Evolutionary conservation across 2,888 invertebrate genomes (phyloP), one percentile per base, ranked within the genome.

Genomic region (Mayetiola destructor): DNA sequence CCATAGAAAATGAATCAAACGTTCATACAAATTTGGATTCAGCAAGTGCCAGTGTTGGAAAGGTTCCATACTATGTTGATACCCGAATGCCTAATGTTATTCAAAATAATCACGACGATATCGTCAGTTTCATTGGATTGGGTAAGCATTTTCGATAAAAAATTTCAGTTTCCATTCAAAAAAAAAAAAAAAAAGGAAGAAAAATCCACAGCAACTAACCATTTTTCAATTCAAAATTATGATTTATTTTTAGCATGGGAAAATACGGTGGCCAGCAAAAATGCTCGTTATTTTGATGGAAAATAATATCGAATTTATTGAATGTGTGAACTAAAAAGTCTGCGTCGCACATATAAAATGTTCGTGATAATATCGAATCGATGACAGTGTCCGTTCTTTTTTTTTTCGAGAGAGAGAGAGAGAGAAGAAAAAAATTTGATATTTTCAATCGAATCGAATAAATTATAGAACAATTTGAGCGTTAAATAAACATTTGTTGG

Each of bases 221-320:
- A 23, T 48, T 23, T 23, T 21, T 14, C 14, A 14, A 48, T 48
- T 14, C 32, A 32, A 23, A 8, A 48, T 23, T 30, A 23, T 48
- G 3, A 4, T 20, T 20, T 40, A 18, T 9, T 20, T 76, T 55
- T 77, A 87, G 86, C 85, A 58, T 87, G 86, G 86, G 82, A 84
- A 64, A 85, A 84, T 66, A 77, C 83, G 65, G 74, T 61, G 75
- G 75, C 62, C 75, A 76, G n/a, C n/a, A n/a, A n/a, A n/a, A n/a
- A n/a, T 67, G 76, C 79, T 60, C 74, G 77, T 67, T 78, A 77
- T 72, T 80, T 79, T 66, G 76, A 73, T 66, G 80, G 77, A 66
- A 75, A 77, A 66, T 68, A 68, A 66, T 64, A 59, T 48, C 42
- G 37, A 32, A 36, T 55, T 48, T 48, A 48, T 23, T 36, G 35